These are phyloP conservation scores for Idaea biselata DNA, from an alignment of 2,888 invertebrate genomes.

Conservation along the genomic window DNA sequence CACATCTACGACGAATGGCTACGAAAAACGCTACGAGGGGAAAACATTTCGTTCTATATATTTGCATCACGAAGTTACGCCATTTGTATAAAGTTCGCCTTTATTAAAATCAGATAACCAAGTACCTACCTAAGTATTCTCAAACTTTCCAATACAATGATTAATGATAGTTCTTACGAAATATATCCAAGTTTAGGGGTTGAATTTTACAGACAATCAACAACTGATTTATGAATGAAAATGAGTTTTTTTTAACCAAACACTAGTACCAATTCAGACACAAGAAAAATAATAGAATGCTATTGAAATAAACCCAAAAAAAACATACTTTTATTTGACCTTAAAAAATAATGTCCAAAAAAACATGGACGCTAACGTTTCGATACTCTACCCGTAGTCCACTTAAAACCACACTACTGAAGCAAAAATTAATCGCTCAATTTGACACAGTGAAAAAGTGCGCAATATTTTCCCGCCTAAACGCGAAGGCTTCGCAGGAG, in stretches of 20 bases:
- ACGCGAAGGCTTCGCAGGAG: constrained; percentile 55
- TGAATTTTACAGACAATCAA: background rate
- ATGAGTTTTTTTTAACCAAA: background rate
- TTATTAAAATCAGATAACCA: constrained; percentile 28
- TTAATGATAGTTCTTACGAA: constrained; percentile 53
- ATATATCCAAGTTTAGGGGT: background rate
- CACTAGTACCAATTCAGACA: background rate
- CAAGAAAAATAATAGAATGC: background rate
- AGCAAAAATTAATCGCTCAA: background rate
- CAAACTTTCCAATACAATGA: constrained; percentile 44
- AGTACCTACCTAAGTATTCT: constrained; percentile 39
- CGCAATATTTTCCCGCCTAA: constrained; percentile 65
- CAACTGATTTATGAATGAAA: background rate
- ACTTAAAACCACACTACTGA: background rate
- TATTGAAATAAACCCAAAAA: background rate
- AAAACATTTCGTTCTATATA: background rate
- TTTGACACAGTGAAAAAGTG: background rate
- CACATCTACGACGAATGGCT: constrained; percentile 2
- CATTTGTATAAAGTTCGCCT: constrained; percentile 1
- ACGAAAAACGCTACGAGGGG: constrained; percentile 1
- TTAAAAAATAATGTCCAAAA: background rate
- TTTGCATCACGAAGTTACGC: background rate
- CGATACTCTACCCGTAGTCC: background rate
- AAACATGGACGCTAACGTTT: background rate
- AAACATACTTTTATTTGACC: background rate